Percentiles rank a stretch among this genome's conserved stretches.
Conservation (phyloP, 2,888 invertebrate species). For the Julus scanicus region DNA sequence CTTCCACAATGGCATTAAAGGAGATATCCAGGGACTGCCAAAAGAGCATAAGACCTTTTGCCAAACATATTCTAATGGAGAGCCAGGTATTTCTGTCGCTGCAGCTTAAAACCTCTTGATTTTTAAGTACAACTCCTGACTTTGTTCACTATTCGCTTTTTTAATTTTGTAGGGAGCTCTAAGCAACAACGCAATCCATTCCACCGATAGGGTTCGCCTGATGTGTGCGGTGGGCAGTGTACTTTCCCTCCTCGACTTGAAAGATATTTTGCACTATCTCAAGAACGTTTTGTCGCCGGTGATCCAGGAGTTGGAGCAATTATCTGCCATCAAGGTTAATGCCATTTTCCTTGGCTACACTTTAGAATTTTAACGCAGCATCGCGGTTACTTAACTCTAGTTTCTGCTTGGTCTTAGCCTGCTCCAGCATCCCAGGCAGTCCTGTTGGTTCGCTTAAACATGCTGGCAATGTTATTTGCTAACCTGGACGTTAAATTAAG, state of each 20-base stretch:
- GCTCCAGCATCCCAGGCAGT: constrained; percentile 36
- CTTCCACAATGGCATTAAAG: constrained; percentile 88
- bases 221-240: constrained; percentile 82
- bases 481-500: constrained; percentile 70
- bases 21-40: constrained; percentile 87
- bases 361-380: background rate
- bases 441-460: constrained; percentile 74
- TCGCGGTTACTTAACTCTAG: background rate
- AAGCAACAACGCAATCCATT: constrained; percentile 68
- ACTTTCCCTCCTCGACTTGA: constrained; percentile 74
- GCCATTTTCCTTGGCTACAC: background rate
- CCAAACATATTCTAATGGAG: constrained; percentile 79
- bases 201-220: constrained; percentile 77
- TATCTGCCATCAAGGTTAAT: constrained; percentile 70
- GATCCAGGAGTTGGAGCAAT: constrained; percentile 72
- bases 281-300: constrained; percentile 77
- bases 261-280: constrained; percentile 76
- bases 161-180: background rate
- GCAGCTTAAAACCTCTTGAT: background rate
- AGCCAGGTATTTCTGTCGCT: constrained; percentile 67
- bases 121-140: no score
- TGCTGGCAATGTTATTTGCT: constrained; percentile 75
- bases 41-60: constrained; percentile 78
- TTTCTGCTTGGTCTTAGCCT: constrained; percentile 54
- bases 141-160: background rate